Evolutionary conservation across 2,113 vertebrate species (phyloP).

Genomic region (Dipodomys merriami): DNA sequence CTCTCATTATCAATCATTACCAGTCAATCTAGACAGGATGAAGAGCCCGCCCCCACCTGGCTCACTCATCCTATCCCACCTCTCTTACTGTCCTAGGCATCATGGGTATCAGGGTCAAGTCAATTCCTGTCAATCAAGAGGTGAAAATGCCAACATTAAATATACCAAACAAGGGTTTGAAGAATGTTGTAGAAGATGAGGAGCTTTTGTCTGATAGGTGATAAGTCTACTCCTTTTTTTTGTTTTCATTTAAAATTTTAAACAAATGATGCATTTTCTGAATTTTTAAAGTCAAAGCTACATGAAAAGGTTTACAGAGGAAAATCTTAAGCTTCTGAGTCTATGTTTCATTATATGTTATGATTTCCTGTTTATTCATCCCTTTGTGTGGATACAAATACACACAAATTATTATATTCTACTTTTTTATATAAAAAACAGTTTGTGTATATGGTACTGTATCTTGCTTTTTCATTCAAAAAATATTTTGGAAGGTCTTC

Average conservation of each 20-base stretch:
- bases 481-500: neutral
- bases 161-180: neutral
- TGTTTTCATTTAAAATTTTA: slow-evolving; percentile 31
- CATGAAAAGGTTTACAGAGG: neutral
- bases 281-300: neutral
- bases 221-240: neutral
- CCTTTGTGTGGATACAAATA: slow-evolving; percentile 2
- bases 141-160: neutral
- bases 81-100: neutral
- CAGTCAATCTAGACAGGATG: neutral
- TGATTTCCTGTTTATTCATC: neutral
- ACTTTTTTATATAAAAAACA: neutral
- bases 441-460: neutral
- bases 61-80: neutral
- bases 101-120: neutral
- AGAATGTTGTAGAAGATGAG: neutral
- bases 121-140: neutral
- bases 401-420: neutral
- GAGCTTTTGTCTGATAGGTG: neutral
- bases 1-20: neutral
- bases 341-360: neutral
- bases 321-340: neutral
- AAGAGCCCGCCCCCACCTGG: neutral
- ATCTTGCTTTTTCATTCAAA: neutral
- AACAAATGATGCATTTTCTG: neutral